Base-by-base conservation (phyloP, 2,113 vertebrate genomes). In the Ictalurus furcatus region DNA sequence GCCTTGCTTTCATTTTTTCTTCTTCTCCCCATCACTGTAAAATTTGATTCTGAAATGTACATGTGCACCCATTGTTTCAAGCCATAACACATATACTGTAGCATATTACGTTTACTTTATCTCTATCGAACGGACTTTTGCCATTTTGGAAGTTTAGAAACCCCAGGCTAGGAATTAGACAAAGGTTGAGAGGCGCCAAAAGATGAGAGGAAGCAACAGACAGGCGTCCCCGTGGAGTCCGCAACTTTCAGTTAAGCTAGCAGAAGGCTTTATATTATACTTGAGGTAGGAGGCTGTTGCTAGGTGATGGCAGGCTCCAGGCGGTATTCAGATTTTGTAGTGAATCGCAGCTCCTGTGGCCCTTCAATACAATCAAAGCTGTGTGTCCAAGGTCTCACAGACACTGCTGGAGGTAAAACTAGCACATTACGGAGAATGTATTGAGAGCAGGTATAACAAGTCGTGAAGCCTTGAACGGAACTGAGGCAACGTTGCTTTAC, bases 241-340 rank as follows among this genome's bases (percentile, higher is more conserved):
- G 54, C 69, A 87, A 87, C 69, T 84, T 83, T 85, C 19, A n/a
- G 69, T 58, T 65, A 81, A 54, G 63, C 63, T 76, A n/a, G 71
- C 61, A 52, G 12, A 21, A 25, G 56, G 65, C 48, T 76, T 74
- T 65, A 52, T 48, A 81, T 85, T 71, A 44, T 67, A 65, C 54
- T 21, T 58, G 59, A 76, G 34, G 90, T 85, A 69, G 82, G 81
- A 89, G 86, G 73, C 56, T 40, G 90, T 89, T 91, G 90, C 90
- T 91, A 88, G 65, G 90, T 84, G 83, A 91, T 89, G 71, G 54
- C 71, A 67, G 59, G 86, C 88, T 89, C 71, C 4, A 63, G 82
- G 81, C 85, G 34, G 56, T 37, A 78, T 85, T 87, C 58, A 83
- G 58, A 54, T 69, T 80, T 89, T 76, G 11, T 85, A 58, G 78